A percentile compares a stretch with the other conserved stretches of the same genome.
Evolutionary conservation across 2,797 vertebrate species (phyloP).

Genomic region (Melanotaenia parkinsoni): DNA sequence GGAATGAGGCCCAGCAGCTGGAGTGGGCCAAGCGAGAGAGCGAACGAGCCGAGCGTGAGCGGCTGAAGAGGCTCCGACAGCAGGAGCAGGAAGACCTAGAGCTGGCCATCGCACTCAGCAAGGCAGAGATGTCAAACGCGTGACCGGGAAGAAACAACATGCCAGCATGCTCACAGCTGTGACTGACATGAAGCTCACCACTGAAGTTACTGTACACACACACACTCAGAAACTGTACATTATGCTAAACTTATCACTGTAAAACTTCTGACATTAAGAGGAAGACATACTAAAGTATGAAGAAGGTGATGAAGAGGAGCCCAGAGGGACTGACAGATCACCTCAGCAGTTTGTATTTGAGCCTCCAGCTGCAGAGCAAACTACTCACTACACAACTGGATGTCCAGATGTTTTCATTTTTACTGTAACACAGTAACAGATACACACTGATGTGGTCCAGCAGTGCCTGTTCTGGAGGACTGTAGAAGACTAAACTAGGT

Average conservation of each 20-base stretch:
- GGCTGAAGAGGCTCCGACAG: slow-evolving; percentile 91
- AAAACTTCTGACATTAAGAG: slow-evolving; percentile 27
- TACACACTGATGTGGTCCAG: not conserved
- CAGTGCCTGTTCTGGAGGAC: slow-evolving; percentile 7
- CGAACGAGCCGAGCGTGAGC: slow-evolving; percentile 93
- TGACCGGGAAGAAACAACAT: slow-evolving; percentile 69
- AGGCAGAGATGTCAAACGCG: slow-evolving; percentile 95
- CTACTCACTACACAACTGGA: not conserved
- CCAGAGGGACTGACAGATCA: not conserved
- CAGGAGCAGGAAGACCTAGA: slow-evolving; percentile 98
- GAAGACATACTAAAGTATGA: slow-evolving; percentile 8
- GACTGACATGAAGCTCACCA: slow-evolving; percentile 41
- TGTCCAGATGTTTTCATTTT: not conserved
- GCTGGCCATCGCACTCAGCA: slow-evolving; percentile 97
- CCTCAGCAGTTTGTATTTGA: slow-evolving; percentile 31
- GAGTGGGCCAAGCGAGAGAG: slow-evolving; percentile 99
- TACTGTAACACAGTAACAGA: not conserved
- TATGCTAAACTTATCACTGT: slow-evolving; percentile 2
- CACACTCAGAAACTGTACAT: slow-evolving; percentile 12
- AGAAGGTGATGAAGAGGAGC: slow-evolving; percentile 7
- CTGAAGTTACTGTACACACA: slow-evolving; percentile 37
- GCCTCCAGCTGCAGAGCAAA: slow-evolving; percentile 1
- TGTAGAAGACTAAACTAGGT: not conserved
- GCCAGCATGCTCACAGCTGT: not conserved
- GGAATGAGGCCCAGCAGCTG: slow-evolving; percentile 98